Percentiles rank a stretch among this genome's conserved stretches.
phyloP scores from a whole-genome alignment of 2,113 vertebrate species.

The Oryzias melastigma region DNA sequence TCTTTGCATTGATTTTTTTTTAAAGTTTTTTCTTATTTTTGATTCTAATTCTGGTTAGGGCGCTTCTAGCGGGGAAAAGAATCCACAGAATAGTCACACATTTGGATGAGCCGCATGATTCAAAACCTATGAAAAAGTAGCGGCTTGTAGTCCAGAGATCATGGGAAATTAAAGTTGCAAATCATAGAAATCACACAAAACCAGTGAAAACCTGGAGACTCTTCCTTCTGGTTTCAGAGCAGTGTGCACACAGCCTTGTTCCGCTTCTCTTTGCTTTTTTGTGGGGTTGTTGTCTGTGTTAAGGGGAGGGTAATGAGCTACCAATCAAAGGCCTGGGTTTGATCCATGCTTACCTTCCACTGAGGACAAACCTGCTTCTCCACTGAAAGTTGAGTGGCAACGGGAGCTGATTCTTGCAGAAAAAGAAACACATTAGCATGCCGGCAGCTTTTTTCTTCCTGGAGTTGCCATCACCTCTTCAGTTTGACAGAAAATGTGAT shows the following conservation, averaged over 20 bases:
- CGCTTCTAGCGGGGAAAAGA: no score
- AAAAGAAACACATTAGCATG: slow-evolving; percentile 58
- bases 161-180: slow-evolving; percentile 19
- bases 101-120: no score
- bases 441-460: background rate
- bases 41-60: no score
- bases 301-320: slow-evolving; percentile 68
- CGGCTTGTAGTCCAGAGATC: no score
- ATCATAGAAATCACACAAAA: slow-evolving; percentile 20
- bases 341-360: slow-evolving; percentile 40
- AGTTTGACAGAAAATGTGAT: slow-evolving; percentile 60
- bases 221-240: background rate
- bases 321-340: slow-evolving; percentile 60
- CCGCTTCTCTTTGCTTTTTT: slow-evolving; percentile 24
- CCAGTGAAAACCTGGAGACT: slow-evolving; percentile 4
- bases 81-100: no score
- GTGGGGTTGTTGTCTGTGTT: slow-evolving; percentile 62
- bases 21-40: no score
- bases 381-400: slow-evolving; percentile 33
- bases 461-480: slow-evolving; percentile 51
- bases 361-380: slow-evolving; percentile 41
- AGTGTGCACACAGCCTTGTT: slow-evolving; percentile 9
- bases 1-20: no score
- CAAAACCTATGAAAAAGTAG: no score
- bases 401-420: slow-evolving; percentile 54